phyloP scores from a whole-genome alignment of 1,140 invertebrate genomes.

The Apocrypta bakeri region DNA sequence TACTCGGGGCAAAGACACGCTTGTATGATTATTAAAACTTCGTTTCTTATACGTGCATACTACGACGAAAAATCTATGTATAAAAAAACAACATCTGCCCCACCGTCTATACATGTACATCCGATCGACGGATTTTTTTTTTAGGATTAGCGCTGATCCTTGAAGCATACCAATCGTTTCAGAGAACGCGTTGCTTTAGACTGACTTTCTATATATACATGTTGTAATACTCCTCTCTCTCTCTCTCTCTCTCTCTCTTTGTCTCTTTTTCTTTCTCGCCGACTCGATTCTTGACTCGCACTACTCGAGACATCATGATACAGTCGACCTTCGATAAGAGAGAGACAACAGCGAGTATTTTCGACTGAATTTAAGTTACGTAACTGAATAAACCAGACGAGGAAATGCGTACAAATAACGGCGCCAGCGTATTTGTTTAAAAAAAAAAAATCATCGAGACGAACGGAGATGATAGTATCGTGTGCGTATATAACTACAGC shows the following conservation, averaged over 20 bases:
- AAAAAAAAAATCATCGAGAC: too few species aligned
- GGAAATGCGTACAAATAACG: background rate
- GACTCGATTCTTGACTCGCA: conserved; percentile 16
- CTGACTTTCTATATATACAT: background rate
- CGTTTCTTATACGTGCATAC: too few species aligned
- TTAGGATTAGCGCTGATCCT: conserved; percentile 24
- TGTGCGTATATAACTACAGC: too few species aligned
- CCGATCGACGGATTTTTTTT: background rate
- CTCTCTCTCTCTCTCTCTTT: background rate
- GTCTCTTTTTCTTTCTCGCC: background rate
- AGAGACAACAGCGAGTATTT: background rate
- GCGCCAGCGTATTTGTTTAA: background rate
- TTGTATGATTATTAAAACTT: too few species aligned
- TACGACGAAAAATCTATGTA: background rate
- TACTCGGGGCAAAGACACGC: too few species aligned
- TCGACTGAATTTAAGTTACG: background rate
- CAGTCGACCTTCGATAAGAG: background rate
- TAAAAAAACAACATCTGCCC: background rate
- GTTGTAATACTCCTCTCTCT: too few species aligned
- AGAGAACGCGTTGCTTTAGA: conserved; percentile 42
- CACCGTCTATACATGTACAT: conserved; percentile 12
- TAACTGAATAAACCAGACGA: background rate
- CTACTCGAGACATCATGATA: conserved; percentile 23
- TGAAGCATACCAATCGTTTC: conserved; percentile 28
- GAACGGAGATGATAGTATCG: too few species aligned